A percentile compares a stretch with the other conserved stretches of the same genome.
Evolutionary conservation across 92 coral and sea anemone species (phyloP).

Genomic region (Hydrozoanthus gracilis): DNA sequence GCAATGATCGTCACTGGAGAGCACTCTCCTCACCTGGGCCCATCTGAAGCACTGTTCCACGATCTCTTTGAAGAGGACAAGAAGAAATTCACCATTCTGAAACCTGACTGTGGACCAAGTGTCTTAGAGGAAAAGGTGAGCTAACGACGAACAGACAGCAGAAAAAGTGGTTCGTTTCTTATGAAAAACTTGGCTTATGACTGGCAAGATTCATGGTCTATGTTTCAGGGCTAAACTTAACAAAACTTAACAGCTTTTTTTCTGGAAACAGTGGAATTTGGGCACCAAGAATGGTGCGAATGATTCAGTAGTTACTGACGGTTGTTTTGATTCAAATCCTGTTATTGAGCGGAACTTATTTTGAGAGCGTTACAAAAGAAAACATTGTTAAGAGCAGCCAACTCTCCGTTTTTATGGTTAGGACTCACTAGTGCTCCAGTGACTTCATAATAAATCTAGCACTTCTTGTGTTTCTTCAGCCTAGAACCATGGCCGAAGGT

Average conservation of each 20-base stretch:
- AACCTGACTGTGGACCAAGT: constrained; percentile 99
- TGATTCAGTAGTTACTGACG: no score
- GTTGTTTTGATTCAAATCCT: no score
- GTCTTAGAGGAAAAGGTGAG: constrained; percentile 96
- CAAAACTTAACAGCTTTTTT: no score
- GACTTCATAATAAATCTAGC: not conserved
- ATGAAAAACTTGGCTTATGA: not conserved
- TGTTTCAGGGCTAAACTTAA: no score
- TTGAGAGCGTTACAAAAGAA: no score
- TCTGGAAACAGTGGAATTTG: no score
- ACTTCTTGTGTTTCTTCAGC: constrained; percentile 62
- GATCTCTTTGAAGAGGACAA: constrained; percentile 80
- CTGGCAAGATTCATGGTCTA: no score
- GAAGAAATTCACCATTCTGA: constrained; percentile 89
- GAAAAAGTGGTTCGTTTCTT: no score
- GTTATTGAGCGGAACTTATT: no score
- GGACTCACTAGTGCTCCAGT: not conserved
- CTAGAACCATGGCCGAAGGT: constrained; percentile 93
- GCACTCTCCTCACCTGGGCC: constrained; percentile 87
- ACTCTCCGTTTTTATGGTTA: not conserved
- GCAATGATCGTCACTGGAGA: constrained; percentile 98
- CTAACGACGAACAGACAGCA: not conserved
- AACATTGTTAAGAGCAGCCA: no score
- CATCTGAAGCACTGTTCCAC: constrained; percentile 74
- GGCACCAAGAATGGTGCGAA: no score